phyloP scores from a whole-genome alignment of 2,113 vertebrate species.

The Ageneiosus marmoratus region DNA sequence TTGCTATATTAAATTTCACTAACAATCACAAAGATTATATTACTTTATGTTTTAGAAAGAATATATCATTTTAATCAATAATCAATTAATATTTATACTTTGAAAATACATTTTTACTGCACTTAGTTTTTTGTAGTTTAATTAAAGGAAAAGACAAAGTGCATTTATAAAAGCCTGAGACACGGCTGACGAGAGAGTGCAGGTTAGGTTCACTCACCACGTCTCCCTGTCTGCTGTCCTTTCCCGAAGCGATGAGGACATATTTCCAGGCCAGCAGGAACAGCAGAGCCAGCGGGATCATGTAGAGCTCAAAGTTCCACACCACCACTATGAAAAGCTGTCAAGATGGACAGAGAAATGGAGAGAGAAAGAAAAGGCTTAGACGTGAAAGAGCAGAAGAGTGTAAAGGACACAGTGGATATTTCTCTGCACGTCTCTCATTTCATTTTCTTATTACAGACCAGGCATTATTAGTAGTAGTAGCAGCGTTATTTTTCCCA shows the following conservation, averaged over 20 bases:
- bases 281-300: conserved; percentile 90
- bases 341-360: conserved; percentile 23
- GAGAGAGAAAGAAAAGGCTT: conserved; percentile 20
- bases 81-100: not conserved
- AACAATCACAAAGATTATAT: not conserved
- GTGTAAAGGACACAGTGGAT: not conserved
- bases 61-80: not conserved
- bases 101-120: not conserved
- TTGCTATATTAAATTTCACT: not conserved
- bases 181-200: not conserved
- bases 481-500: not conserved
- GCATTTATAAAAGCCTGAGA: not conserved
- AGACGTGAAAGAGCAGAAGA: not conserved
- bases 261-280: conserved; percentile 92
- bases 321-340: conserved; percentile 93
- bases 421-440: not conserved
- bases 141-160: not conserved
- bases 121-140: not conserved
- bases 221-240: conserved; percentile 89
- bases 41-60: not conserved
- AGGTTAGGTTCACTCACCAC: conserved; percentile 86
- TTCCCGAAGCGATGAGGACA: conserved; percentile 88
- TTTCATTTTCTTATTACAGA: conserved; percentile 1
- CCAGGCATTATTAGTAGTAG: not conserved
- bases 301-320: conserved; percentile 99